Evolutionary conservation across 1,140 invertebrate species (phyloP).

Genomic region (Leptonema lineaticorne): DNA sequence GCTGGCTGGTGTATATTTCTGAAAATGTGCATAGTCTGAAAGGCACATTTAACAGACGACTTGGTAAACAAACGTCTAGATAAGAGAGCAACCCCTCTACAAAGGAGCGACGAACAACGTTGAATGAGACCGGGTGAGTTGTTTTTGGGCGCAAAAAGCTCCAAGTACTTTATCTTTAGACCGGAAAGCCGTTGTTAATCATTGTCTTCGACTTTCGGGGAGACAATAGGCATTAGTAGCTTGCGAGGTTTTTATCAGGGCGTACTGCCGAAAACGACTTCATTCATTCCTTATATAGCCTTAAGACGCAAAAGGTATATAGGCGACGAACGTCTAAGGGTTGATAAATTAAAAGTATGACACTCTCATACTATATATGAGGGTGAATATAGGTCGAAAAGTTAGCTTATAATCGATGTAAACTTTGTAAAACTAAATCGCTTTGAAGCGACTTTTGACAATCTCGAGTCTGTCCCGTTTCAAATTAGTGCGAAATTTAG

Average conservation of each 20-base stretch:
- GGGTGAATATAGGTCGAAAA: too few relatives aligned
- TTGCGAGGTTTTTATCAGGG: constrained; percentile 6
- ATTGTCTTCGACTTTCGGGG: constrained; percentile 19
- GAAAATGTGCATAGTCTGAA: background rate
- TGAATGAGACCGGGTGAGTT: background rate
- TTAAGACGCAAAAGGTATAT: too few relatives aligned
- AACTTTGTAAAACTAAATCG: too few relatives aligned
- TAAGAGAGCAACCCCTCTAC: background rate
- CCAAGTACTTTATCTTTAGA: constrained; percentile 3
- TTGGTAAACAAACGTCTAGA: background rate
- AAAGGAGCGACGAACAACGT: background rate
- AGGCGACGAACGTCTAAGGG: too few relatives aligned
- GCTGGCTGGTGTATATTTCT: background rate
- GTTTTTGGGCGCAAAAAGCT: constrained; percentile 1
- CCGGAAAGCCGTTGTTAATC: constrained; percentile 15
- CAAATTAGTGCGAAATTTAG: too few relatives aligned
- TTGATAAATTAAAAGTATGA: too few relatives aligned
- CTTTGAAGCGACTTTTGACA: too few relatives aligned
- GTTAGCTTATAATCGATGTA: too few relatives aligned
- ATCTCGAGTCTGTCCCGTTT: too few relatives aligned
- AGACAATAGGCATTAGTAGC: constrained; percentile 13
- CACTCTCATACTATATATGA: too few relatives aligned
- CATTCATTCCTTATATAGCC: too few relatives aligned
- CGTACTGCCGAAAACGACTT: background rate
- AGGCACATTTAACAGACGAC: background rate